Conservation (phyloP, 2,888 invertebrate genomes). For the Onchidella celtica region DNA sequence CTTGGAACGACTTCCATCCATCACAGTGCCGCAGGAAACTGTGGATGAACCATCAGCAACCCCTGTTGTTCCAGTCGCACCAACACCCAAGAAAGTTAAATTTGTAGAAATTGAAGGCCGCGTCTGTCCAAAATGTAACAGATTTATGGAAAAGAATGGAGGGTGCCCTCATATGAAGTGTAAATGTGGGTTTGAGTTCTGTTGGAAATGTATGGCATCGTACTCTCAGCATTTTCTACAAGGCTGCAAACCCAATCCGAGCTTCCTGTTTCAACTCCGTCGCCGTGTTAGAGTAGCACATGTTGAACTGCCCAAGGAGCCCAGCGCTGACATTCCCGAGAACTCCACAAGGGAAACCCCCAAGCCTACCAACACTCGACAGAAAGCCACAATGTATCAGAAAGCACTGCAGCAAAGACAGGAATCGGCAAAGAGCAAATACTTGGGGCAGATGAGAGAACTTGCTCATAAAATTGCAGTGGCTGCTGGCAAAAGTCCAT, state of each 20-base stretch:
- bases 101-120: slow-evolving; percentile 40
- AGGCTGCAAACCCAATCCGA: neutral
- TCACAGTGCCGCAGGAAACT: slow-evolving; percentile 24
- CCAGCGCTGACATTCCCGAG: too few relatives aligned
- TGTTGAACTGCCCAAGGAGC: neutral
- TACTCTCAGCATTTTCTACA: neutral
- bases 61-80: neutral
- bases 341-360: neutral
- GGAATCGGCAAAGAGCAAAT: neutral
- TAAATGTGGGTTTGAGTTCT: slow-evolving; percentile 52
- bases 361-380: neutral
- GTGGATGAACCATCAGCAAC: neutral
- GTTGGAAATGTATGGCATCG: slow-evolving; percentile 45
- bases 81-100: neutral
- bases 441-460: neutral
- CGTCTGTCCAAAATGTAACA: slow-evolving; percentile 49
- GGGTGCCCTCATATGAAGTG: slow-evolving; percentile 50
- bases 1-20: slow-evolving; percentile 8
- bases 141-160: slow-evolving; percentile 52
- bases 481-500: neutral
- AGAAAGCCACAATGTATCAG: neutral
- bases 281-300: slow-evolving; percentile 26
- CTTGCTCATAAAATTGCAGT: neutral
- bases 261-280: neutral
- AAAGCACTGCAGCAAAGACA: slow-evolving; percentile 11